Evolutionary conservation across 2,888 invertebrate species (phyloP).

Genomic region (Ganaspis brasiliensis): DNA sequence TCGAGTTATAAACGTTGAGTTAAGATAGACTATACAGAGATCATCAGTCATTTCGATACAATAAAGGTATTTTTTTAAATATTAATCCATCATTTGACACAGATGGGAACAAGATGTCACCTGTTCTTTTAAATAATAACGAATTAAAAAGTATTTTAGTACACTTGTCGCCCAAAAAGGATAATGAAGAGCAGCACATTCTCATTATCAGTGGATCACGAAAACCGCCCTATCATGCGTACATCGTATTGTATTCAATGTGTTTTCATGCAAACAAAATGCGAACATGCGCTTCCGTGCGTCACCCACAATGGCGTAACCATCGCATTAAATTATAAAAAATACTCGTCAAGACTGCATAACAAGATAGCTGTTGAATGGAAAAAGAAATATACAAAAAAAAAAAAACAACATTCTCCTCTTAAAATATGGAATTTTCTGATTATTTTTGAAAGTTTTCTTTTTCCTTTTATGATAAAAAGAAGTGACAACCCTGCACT

Average conservation of each 20-base stretch:
- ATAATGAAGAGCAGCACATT: not conserved
- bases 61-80: constrained; percentile 41
- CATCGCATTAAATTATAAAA: not conserved
- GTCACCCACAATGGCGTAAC: constrained; percentile 36
- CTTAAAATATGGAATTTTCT: too few relatives aligned
- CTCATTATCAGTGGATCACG: not conserved
- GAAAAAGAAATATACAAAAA: not conserved
- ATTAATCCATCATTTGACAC: not conserved
- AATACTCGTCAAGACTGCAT: not conserved
- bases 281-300: constrained; percentile 10
- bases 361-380: not conserved
- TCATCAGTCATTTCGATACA: constrained; percentile 43
- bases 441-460: too few relatives aligned
- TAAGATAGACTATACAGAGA: constrained; percentile 18
- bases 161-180: not conserved
- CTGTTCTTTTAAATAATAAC: not conserved
- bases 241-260: not conserved
- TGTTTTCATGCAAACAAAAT: constrained; percentile 40
- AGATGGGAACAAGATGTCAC: constrained; percentile 19
- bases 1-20: constrained; percentile 4
- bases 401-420: too few relatives aligned
- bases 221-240: constrained; percentile 40
- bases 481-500: constrained; percentile 23
- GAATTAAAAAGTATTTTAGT: not conserved
- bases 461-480: constrained; percentile 2